Evolutionary conservation across 1,140 invertebrate genomes (phyloP), one percentile per base, ranked within the genome.

Genomic region (Cydia fagiglandana): DNA sequence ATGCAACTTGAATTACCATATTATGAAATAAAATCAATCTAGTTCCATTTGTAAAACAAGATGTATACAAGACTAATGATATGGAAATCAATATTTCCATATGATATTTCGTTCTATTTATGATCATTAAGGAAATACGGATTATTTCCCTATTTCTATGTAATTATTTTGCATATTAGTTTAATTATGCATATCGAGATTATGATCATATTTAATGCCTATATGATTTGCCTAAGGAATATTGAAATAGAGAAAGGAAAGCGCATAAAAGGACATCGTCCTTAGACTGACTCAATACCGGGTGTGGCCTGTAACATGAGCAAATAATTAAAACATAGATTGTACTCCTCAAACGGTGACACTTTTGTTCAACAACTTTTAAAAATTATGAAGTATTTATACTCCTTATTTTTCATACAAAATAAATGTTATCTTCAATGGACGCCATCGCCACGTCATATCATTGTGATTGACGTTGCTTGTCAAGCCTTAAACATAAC

Each of bases 1-100:
- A 56, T 17, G n/a, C n/a, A 56, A 9, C 53, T 56, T 56, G 53
- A n/a, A 56, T 56, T 20, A 56, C 53, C 53, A 56, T 56, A 47
- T 56, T 56, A 56, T 7, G 7, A 56, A 17, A 56, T 4, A 9
- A 56, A 56, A 47, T 47, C 20, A 17, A 17, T 56, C n/a, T 30
- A 15, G 17, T 34, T 30, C 15, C 24, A 68, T 28, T 30, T 13
- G 38, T 17, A 34, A 34, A 13, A 38, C 28, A 70, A 28, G 24
- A 30, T 70, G 7, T 68, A 34, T 70, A 38, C 30, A 17, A n/a
- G 28, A 34, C 28, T 70, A 70, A 70, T 34, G 66, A 30, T 34
- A 30, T 70, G 38, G 13, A n/a, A 70, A 41, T 13, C 17, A 24
- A 68, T 30, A 34, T 34, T 34, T 70, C 38, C 12, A 30, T 30